Evolutionary conservation across 1,140 invertebrate genomes (phyloP), one percentile per base, ranked within the genome.

Genomic region (Drosophila burlai): DNA sequence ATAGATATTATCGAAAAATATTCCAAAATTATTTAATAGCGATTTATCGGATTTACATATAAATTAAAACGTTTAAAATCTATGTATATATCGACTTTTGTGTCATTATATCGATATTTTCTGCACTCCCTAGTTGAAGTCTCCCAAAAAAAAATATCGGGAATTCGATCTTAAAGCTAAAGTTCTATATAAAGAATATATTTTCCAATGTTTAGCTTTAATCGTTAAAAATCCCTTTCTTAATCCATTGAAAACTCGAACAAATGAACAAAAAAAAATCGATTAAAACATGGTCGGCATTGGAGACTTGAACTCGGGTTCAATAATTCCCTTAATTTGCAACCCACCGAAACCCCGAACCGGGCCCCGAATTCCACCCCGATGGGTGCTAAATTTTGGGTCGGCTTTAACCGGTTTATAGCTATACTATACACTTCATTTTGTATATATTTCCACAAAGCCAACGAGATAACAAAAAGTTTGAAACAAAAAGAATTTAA

Each of bases 391-490:
- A 86, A 89, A 65, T 89, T 57, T 79, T 76, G 73, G 77, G 77
- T 55, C 73, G 83, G 67, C 81, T 75, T 78, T 55, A 84, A 87
- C 84, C 84, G 84, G 84, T 87, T 87, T 84, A 29, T 38, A 21
- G 9, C 7, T 15, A 36, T 54, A 38, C 10, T 18, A 55, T 38
- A n/a, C 9, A n/a, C 47, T 50, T 31, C 8, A 34, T 52, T 52
- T 36, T 26, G 84, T 89, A 84, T 81, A 24, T 49, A 46, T 71
- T 76, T 72, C 24, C 50, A 76, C 55, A 61, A 77, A 49, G 47
- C 36, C 72, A 76, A 57, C 72, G 38, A 75, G 55, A 77, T 60
- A 77, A 76, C 40, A 73, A 50, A 76, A 64, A 76, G 52, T 49
- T 43, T 26, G 42, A 66, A 52, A 66, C 57, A 76, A 65, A 76